A percentile compares a stretch with the other conserved stretches of the same genome.
Conservation (phyloP, 2,797 vertebrate species). For the Xenentodon cancila region DNA sequence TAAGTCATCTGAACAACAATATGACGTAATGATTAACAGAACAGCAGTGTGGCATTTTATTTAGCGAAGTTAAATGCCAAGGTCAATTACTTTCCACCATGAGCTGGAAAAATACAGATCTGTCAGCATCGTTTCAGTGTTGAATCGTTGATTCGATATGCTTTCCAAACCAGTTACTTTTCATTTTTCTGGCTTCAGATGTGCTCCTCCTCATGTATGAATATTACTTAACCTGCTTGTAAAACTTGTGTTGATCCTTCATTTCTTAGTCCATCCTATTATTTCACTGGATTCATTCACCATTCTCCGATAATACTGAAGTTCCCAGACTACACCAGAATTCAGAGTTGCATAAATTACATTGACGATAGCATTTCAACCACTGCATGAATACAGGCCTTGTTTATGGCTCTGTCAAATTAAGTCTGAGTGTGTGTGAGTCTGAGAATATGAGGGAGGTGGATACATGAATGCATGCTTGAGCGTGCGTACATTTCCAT, state of each 20-base stretch:
- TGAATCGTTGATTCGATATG: slow-evolving; percentile 56
- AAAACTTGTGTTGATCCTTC: slow-evolving; percentile 24
- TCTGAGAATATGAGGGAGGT: slow-evolving; percentile 24
- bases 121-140: slow-evolving; percentile 33
- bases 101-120: slow-evolving; percentile 33
- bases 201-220: slow-evolving; percentile 17
- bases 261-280: slow-evolving; percentile 44
- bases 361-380: slow-evolving; percentile 57
- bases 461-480: slow-evolving; percentile 24
- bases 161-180: slow-evolving; percentile 38
- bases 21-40: slow-evolving; percentile 47
- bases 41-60: slow-evolving; percentile 49
- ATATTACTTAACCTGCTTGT: slow-evolving; percentile 35
- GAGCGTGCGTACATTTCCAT: slow-evolving; percentile 53
- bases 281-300: slow-evolving; percentile 39
- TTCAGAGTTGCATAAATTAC: slow-evolving; percentile 61
- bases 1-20: slow-evolving; percentile 14
- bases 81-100: slow-evolving; percentile 47
- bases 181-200: slow-evolving; percentile 24
- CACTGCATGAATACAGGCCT: slow-evolving; percentile 59
- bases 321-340: slow-evolving; percentile 21
- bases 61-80: slow-evolving; percentile 62
- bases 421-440: slow-evolving; percentile 48
- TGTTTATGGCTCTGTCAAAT: slow-evolving; percentile 59
- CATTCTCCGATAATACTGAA: slow-evolving; percentile 17